Conservation (phyloP, 2,797 vertebrate genomes). For the Cheirogaleus major region DNA sequence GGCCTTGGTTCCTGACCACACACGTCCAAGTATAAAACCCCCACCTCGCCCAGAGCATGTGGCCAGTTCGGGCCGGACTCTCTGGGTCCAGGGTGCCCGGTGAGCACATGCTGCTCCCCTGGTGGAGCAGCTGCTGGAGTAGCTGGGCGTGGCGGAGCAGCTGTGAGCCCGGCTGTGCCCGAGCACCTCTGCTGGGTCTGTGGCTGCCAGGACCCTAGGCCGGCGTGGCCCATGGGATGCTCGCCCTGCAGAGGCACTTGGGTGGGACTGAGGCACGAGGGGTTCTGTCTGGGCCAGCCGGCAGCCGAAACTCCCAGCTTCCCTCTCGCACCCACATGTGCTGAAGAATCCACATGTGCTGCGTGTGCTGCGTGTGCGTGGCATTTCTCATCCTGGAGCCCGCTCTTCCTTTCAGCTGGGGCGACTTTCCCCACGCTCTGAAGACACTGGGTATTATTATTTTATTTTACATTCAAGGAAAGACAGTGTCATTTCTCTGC, state of each 20-base stretch:
- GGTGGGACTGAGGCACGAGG: rapidly evolving
- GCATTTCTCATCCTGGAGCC: background rate
- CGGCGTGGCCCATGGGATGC: background rate
- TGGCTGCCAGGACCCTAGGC: background rate
- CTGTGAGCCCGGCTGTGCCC: background rate
- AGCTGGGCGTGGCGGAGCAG: background rate
- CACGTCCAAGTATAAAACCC: background rate
- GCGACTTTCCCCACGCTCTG: background rate
- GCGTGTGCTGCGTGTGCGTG: background rate
- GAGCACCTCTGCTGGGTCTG: no score
- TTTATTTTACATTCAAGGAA: background rate
- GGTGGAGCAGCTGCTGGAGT: background rate
- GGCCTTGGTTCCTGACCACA: background rate
- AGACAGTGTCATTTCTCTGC: background rate
- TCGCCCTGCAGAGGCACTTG: rapidly evolving
- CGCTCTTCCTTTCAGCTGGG: background rate
- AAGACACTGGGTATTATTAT: background rate
- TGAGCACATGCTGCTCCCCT: background rate
- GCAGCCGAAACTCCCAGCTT: rapidly evolving
- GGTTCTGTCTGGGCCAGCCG: rapidly evolving
- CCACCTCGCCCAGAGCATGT: background rate
- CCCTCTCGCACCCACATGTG: background rate
- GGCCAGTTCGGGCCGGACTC: background rate
- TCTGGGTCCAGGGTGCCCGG: background rate
- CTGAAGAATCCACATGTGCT: background rate